These are phyloP conservation scores for Sitta europaea DNA, from an alignment of 2,113 vertebrate genomes.

Conservation along the genomic window DNA sequence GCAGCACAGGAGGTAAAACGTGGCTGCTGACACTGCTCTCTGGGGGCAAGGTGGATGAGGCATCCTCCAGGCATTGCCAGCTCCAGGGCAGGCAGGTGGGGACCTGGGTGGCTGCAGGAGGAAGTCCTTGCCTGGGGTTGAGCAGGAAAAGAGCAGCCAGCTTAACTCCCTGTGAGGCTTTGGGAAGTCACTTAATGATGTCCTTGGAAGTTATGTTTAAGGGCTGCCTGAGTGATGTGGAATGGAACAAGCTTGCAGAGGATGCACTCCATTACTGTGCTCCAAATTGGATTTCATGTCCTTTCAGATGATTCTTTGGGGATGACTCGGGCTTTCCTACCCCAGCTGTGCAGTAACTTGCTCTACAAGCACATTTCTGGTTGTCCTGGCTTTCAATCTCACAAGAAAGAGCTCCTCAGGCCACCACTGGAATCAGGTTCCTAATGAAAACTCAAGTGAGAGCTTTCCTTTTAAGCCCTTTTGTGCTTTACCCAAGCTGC, in stretches of 20 bases:
- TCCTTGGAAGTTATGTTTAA: background rate
- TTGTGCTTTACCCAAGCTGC: background rate
- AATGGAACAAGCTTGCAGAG: background rate
- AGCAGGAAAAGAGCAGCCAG: background rate
- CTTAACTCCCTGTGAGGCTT: background rate
- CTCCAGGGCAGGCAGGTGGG: background rate
- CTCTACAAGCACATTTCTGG: background rate
- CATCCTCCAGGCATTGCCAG: background rate
- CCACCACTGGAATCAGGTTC: background rate
- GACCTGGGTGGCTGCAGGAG: background rate
- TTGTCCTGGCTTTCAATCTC: background rate
- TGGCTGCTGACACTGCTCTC: fast-evolving
- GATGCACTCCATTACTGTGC: background rate
- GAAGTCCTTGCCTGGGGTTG: background rate
- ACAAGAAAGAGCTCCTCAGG: background rate
- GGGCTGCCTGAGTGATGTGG: background rate
- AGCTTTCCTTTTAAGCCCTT: background rate
- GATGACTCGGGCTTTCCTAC: background rate
- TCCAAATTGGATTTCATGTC: background rate
- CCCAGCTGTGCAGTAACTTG: background rate
- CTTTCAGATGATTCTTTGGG: background rate
- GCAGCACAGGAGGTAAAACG: background rate
- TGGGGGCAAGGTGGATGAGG: background rate
- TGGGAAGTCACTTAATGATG: background rate
- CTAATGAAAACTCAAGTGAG: background rate